Evolutionary conservation across 2,888 invertebrate genomes (phyloP), one percentile per base, ranked within the genome.

Genomic region (Glomeris marginata): DNA sequence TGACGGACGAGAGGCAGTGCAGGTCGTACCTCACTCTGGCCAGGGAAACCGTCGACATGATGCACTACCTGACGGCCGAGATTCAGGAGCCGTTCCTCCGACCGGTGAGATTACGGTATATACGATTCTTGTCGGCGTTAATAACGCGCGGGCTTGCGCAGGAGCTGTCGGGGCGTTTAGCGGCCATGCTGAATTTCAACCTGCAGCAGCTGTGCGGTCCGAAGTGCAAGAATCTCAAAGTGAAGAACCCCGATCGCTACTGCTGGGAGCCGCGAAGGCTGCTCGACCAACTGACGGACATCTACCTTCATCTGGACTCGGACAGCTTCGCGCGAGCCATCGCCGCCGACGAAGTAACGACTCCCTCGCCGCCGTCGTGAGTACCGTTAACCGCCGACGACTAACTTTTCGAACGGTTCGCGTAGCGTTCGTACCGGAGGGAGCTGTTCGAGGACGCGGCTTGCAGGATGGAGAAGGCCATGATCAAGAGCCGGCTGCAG

Each of bases 181-280:
- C 95, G 49, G 91, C 95, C 51, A 98, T 98, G 97, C 75, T 98
- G 58, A 95, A 98, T 71, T 95, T 91, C 69, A 98, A 98, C 72
- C 74, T 98, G 57, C 85, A 88, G 65, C 95, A 97, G 66, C 74
- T 98, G 45, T 94, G 92, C 68, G 94, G 95, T 10, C 84, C 90
- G 43, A 94, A 94, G 70, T 95, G 94, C 72, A 86, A 88, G 69
- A 72, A 72, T 61, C 74, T 92, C 54, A 90, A 90, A 74, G 94
- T 95, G 47, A 80, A 84, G 51, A 84, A 85, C 60, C 88, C 91
- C 1, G 84, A 87, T 57, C 91, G 91, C 68, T 98, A 95, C 67
- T 88, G 90, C 11, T 98, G 97, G 97, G 90, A 95, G 66, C 97
- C 97, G 18, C 77, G 90, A 60, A 78, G 83, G 58, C 73, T 98